Evolutionary conservation across 2,113 vertebrate genomes (phyloP).

Genomic region (Oryzias woworae): DNA sequence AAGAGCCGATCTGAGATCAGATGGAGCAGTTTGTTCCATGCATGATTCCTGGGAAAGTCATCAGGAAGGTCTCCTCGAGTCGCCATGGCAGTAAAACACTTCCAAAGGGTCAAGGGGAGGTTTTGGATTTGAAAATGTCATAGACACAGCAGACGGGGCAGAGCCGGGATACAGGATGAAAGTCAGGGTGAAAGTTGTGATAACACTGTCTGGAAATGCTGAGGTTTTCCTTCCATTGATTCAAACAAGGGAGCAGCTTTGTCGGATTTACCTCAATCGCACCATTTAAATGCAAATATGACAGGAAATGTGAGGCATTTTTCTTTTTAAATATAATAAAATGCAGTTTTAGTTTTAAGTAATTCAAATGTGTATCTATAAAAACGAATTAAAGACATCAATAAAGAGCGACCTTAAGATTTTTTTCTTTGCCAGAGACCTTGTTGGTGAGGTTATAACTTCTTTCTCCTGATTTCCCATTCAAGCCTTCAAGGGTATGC

Average conservation of each 20-base stretch:
- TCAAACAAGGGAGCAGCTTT: constrained; percentile 13
- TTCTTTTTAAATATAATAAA: not conserved
- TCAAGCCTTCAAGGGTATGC: no score
- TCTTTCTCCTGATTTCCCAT: no score
- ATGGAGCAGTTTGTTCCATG: constrained; percentile 6
- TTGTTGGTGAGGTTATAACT: no score
- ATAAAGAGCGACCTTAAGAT: no score
- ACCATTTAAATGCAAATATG: not conserved
- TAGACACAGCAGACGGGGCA: constrained; percentile 31
- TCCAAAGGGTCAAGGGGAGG: constrained; percentile 37
- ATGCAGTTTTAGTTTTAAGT: no score
- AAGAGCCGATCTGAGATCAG: constrained; percentile 34
- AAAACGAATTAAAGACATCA: no score
- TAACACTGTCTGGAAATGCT: constrained; percentile 35
- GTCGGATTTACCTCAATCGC: constrained; percentile 9
- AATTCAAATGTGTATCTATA: no score
- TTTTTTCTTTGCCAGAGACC: no score
- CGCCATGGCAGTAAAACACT: constrained; percentile 37
- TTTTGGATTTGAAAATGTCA: constrained; percentile 43
- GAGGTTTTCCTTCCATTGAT: constrained; percentile 18
- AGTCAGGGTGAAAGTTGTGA: constrained; percentile 40
- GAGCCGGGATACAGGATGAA: constrained; percentile 23
- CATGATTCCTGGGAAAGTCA: constrained; percentile 55
- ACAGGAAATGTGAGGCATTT: not conserved
- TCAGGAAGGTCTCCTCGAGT: constrained; percentile 35